Conservation (phyloP, 1,140 invertebrate species). For the Aphelinus atriplicis region DNA sequence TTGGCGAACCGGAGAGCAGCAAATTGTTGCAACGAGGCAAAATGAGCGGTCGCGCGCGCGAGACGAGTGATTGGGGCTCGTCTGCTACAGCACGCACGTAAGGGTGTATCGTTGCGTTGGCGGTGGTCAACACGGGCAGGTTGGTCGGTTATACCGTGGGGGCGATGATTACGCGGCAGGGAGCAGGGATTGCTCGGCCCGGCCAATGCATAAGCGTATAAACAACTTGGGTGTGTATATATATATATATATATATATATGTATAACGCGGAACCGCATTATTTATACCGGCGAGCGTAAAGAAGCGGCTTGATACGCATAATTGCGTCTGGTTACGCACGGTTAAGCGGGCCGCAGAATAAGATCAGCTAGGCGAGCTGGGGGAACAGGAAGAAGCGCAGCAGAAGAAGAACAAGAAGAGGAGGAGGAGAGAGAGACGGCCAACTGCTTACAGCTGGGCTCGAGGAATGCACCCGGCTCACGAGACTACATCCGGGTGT, state of each 20-base stretch:
- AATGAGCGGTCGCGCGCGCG: no score
- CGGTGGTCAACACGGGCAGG: no score
- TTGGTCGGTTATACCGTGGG: no score
- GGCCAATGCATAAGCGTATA: constrained; percentile 36
- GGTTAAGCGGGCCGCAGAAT: constrained; percentile 38
- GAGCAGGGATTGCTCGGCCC: not conserved
- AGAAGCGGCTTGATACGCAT: constrained; percentile 45
- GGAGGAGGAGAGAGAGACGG: not conserved
- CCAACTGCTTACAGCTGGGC: not conserved
- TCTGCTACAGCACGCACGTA: no score
- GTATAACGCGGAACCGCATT: constrained; percentile 36
- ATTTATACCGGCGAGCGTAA: constrained; percentile 43
- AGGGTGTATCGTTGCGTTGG: no score
- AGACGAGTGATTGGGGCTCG: no score
- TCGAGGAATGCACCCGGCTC: not conserved
- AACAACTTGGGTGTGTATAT: constrained; percentile 5
- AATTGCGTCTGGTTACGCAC: constrained; percentile 48
- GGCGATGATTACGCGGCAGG: not conserved
- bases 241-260: not conserved
- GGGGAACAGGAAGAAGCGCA: constrained; percentile 17
- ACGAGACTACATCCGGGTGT: not conserved
- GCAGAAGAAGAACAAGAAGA: constrained; percentile 1
- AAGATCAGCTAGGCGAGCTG: constrained; percentile 24
- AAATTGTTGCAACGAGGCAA: no score
- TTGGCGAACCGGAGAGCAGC: no score